Base-by-base conservation (phyloP, 2,113 vertebrate species). In the Istiophorus platypterus region DNA sequence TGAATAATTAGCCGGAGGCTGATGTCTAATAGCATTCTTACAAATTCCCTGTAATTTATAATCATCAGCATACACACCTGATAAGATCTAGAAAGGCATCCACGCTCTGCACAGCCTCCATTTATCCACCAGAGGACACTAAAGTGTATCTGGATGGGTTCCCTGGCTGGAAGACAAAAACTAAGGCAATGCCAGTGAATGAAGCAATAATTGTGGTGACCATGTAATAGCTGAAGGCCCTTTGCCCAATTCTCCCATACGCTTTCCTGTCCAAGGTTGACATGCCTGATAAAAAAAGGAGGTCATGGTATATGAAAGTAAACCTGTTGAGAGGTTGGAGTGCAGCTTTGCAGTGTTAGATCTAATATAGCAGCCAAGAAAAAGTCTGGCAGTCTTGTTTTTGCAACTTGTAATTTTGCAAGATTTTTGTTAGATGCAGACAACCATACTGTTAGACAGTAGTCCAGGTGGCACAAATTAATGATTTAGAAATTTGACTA, bases 81-180 rank as follows among this genome's bases (percentile, higher is more conserved):
- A 97, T 93, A 56, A 96, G 85, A 79, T 96, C 96, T 93, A 97
- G 57, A 61, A 85, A 81, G 61, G 96, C 95, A 57, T 97, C 96
- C 2, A 95, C 92, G 1, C 95, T 93, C 34, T 96, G 96, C 57
- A 96, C 82, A 57, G 91, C 88, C 73, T 96, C 93, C 1, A 93
- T 84, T 29, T 92, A 90, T 27, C 94, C 95, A 85, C 95, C 88
- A 76, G 89, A 78, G 7, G 94, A 87, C 67, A 90, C 91, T 29
- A 92, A 15, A 0, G 29, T 37, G 8, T 26, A 3, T 27, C n/a
- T 74, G 69, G 69, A 72, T n/a, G 80, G 68, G 51, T 83, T 85
- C 6, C 82, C 85, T 1, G 82, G 88, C 34, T 85, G 61, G 61
- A 83, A 76, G 34, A 73, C 26, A 76, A 96, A 91, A 73, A 96